phyloP scores from a whole-genome alignment of 2,888 invertebrate genomes.

The Drosophila histrio region DNA sequence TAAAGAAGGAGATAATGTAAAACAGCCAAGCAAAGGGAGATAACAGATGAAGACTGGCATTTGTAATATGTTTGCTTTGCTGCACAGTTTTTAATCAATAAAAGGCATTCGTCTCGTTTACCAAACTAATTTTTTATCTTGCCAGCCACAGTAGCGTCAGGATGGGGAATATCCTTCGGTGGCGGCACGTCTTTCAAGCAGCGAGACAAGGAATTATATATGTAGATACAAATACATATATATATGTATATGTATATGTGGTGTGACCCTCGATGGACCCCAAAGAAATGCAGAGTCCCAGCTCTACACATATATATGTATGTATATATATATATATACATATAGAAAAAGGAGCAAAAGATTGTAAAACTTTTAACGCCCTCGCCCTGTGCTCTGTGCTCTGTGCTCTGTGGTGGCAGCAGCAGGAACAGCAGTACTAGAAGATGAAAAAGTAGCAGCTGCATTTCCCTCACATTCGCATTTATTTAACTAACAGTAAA shows the following conservation, averaged over 20 bases:
- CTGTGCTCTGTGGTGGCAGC: conserved; percentile 23
- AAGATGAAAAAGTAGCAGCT: conserved; percentile 34
- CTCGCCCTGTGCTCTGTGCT: conserved; percentile 51
- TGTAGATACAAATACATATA: not conserved
- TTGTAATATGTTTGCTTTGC: conserved; percentile 22
- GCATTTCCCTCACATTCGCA: conserved; percentile 60
- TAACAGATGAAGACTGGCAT: not conserved
- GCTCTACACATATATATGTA: conserved; percentile 2
- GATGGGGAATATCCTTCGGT: conserved; percentile 20
- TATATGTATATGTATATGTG: conserved; percentile 28
- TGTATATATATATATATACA: conserved; percentile 1
- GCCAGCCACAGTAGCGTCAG: conserved; percentile 52
- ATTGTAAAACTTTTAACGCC: conserved; percentile 72
- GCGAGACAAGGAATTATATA: conserved; percentile 61
- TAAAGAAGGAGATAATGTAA: not conserved
- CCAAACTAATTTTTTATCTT: conserved; percentile 79
- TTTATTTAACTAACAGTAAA: conserved; percentile 79
- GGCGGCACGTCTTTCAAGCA: conserved; percentile 69
- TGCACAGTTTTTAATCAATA: conserved; percentile 80
- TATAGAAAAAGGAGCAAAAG: conserved; percentile 28
- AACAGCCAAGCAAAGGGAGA: not conserved
- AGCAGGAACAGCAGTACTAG: conserved; percentile 20
- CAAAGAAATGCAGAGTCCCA: conserved; percentile 64
- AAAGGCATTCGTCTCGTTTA: conserved; percentile 82
- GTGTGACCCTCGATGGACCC: conserved; percentile 57